Evolutionary conservation across 2,797 vertebrate species (phyloP).

Genomic region (Sitta carolinensis): DNA sequence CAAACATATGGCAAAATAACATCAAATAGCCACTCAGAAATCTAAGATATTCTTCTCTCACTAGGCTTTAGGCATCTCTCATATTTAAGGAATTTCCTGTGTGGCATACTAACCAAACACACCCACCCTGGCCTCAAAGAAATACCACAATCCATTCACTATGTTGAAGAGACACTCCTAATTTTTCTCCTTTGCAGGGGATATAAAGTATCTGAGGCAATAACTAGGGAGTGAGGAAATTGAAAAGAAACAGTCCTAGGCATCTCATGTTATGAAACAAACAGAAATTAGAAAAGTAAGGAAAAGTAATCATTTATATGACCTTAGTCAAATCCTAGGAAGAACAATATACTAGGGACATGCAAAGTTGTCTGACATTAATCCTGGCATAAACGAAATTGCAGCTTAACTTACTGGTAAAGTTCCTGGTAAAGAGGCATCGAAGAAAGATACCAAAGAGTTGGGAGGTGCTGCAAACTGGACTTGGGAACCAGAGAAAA

Average conservation of each 20-base stretch:
- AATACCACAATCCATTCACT: background rate
- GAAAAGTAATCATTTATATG: background rate
- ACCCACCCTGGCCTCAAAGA: background rate
- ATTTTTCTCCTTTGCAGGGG: background rate
- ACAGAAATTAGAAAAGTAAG: background rate
- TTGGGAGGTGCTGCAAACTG: slow-evolving; percentile 91
- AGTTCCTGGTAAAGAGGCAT: slow-evolving; percentile 95
- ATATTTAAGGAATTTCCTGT: slow-evolving; percentile 30
- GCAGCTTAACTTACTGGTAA: slow-evolving; percentile 86
- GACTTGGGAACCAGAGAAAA: slow-evolving; percentile 91
- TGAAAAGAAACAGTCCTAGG: background rate
- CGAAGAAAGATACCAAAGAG: slow-evolving; percentile 94
- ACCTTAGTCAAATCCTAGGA: background rate
- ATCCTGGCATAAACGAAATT: background rate
- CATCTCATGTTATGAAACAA: background rate
- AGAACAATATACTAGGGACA: background rate
- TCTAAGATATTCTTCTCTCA: background rate
- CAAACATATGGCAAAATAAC: slow-evolving; percentile 6
- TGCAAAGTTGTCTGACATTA: background rate
- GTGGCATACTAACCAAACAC: slow-evolving; percentile 9
- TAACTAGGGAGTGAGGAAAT: background rate
- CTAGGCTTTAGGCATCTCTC: background rate
- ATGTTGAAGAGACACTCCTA: background rate
- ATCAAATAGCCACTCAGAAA: slow-evolving; percentile 17
- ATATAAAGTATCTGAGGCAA: background rate